Conservation (phyloP, 2,113 vertebrate species). For the Numida meleagris region DNA sequence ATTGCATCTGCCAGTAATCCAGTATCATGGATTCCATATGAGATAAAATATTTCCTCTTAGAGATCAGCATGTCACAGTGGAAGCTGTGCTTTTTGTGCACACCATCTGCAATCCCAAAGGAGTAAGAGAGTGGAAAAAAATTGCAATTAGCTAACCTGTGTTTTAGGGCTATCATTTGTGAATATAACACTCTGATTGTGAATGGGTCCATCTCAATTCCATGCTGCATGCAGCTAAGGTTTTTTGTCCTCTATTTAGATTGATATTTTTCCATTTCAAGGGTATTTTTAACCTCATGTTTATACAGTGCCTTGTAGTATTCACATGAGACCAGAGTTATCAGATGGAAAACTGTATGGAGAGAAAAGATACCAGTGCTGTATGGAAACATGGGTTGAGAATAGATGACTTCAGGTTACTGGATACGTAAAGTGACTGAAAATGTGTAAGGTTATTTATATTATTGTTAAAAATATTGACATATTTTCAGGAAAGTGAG, state of each 20-base stretch:
- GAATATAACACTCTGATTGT: neutral
- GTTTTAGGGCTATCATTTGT: neutral
- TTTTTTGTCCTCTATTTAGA: neutral
- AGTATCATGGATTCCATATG: neutral
- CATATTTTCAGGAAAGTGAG: neutral
- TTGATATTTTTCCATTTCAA: neutral
- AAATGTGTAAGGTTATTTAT: neutral
- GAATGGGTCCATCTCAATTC: fast-evolving
- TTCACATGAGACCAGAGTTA: neutral
- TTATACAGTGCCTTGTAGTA: neutral
- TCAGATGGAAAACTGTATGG: fast-evolving
- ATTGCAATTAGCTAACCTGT: neutral
- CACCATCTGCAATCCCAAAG: neutral
- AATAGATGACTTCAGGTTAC: neutral
- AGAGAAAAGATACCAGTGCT: neutral
- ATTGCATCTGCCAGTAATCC: neutral
- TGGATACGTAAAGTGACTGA: neutral
- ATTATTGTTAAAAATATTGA: neutral
- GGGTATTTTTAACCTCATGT: neutral
- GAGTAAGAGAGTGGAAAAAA: neutral
- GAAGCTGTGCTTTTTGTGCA: neutral
- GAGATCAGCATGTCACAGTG: neutral
- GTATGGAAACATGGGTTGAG: neutral
- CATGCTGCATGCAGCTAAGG: neutral
- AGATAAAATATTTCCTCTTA: neutral